These are phyloP conservation scores for Tursiops truncatus DNA, from an alignment of 2,113 vertebrate genomes.

Conservation along the genomic window DNA sequence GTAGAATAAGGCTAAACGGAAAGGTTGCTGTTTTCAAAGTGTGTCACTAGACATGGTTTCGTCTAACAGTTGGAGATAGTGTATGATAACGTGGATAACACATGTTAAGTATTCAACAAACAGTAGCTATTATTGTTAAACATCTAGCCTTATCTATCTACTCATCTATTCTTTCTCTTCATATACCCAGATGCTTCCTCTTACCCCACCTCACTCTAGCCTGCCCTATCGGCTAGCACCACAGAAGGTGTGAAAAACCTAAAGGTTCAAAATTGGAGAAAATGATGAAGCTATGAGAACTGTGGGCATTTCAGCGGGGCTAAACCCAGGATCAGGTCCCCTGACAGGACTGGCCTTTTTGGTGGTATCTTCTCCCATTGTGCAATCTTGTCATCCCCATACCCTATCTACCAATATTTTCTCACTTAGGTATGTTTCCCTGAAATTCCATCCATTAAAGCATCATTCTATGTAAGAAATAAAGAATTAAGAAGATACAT, in stretches of 20 bases:
- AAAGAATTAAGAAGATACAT: background rate
- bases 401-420: background rate
- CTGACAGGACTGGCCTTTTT: too few relatives aligned
- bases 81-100: background rate
- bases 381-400: background rate
- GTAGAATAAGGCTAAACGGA: background rate
- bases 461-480: background rate
- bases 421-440: background rate
- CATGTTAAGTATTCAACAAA: background rate
- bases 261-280: background rate
- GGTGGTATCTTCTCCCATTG: background rate
- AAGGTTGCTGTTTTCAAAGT: background rate
- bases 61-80: background rate
- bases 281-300: background rate
- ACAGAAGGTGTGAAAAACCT: background rate
- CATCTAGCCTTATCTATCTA: background rate
- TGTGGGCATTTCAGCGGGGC: background rate
- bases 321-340: background rate
- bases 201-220: background rate
- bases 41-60: background rate
- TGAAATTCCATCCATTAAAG: background rate
- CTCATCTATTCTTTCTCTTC: background rate
- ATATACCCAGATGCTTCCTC: background rate
- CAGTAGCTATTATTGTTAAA: background rate
- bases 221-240: background rate